A percentile compares a stretch with the other conserved stretches of the same genome.
Evolutionary conservation across 2,888 invertebrate genomes (phyloP).

Genomic region (Adineta ricciae): DNA sequence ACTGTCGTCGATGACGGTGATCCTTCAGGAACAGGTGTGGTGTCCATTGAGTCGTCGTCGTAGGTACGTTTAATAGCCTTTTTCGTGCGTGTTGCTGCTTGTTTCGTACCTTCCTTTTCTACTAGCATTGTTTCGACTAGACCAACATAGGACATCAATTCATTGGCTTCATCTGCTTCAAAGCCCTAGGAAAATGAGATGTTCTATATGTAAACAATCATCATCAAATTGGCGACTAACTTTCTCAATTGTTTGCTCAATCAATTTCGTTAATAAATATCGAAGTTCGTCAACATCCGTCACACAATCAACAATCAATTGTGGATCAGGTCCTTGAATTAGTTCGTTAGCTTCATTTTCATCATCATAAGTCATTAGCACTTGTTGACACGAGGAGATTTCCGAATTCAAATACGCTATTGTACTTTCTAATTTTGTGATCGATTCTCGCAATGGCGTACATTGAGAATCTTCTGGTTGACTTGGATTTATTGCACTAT

Average conservation of each 20-base stretch:
- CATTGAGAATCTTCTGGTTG: background rate
- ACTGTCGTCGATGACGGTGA: background rate
- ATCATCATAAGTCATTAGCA: conserved; percentile 13
- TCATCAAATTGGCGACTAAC: background rate
- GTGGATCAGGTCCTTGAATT: background rate
- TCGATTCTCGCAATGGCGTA: background rate
- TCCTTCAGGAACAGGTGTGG: background rate
- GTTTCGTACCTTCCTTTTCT: background rate
- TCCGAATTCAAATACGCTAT: background rate
- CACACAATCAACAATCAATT: conserved; percentile 19
- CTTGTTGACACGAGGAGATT: conserved; percentile 3
- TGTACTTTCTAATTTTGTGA: conserved; percentile 14
- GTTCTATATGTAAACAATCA: background rate
- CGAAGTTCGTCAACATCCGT: conserved; percentile 17
- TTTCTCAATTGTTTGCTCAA: conserved; percentile 17
- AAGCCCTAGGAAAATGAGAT: background rate
- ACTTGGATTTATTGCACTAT: background rate
- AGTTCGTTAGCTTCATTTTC: background rate
- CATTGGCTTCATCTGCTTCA: conserved; percentile 12
- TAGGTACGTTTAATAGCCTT: background rate
- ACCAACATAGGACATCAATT: background rate
- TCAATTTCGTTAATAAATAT: conserved; percentile 18
- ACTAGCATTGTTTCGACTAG: background rate
- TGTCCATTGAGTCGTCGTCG: background rate
- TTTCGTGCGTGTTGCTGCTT: background rate